Evolutionary conservation across 1,140 invertebrate species (phyloP).

Genomic region (Ostrea edulis): DNA sequence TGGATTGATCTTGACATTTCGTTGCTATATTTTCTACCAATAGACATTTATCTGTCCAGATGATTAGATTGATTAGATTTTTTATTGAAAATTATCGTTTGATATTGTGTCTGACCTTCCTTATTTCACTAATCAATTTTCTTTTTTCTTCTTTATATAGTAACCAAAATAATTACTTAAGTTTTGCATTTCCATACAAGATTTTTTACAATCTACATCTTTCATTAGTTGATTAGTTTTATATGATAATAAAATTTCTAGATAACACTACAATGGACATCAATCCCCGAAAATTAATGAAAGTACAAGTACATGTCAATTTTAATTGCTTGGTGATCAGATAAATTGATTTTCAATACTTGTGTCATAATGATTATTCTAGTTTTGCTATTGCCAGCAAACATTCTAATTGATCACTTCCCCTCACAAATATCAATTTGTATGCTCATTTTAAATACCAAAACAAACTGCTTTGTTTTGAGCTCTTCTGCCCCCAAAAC

Average conservation of each 20-base stretch:
- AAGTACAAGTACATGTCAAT: not conserved
- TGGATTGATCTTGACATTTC: slow-evolving; percentile 15
- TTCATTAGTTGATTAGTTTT: not conserved
- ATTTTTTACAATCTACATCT: not conserved
- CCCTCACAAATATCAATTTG: no score
- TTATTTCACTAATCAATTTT: not conserved
- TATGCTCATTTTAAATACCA: no score
- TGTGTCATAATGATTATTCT: not conserved
- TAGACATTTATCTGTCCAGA: slow-evolving; percentile 3
- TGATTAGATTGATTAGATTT: not conserved
- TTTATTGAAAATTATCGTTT: not conserved
- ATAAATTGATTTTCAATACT: not conserved
- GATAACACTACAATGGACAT: not conserved
- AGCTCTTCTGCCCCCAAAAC: no score
- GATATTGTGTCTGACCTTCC: not conserved
- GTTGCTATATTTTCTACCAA: slow-evolving; percentile 11
- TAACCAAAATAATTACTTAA: not conserved
- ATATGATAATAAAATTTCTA: not conserved
- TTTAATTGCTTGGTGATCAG: not conserved
- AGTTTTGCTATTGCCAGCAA: no score
- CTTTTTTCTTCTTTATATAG: not conserved
- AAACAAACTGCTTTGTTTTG: no score
- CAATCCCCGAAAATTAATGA: not conserved
- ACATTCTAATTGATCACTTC: no score
- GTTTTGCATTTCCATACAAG: not conserved